phyloP scores from a whole-genome alignment of 2,888 invertebrate genomes.

The Amaurobius ferox region DNA sequence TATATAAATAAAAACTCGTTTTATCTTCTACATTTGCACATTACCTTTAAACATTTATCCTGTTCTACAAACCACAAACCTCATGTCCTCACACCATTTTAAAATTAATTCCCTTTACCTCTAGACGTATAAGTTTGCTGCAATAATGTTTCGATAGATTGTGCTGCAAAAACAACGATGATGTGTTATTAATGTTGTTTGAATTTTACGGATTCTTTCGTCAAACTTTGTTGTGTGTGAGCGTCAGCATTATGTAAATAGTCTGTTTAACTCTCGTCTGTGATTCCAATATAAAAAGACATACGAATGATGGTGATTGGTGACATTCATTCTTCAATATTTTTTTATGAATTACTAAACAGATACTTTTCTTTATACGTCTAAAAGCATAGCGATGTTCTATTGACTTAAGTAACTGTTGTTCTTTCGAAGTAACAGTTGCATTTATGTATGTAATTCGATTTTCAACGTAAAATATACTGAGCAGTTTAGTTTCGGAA shows the following conservation, averaged over 20 bases:
- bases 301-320: not conserved
- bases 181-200: constrained; percentile 56
- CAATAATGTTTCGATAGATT: constrained; percentile 51
- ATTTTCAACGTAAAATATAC: too few relatives aligned
- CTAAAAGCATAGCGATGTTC: too few relatives aligned
- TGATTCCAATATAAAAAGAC: constrained; percentile 47
- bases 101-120: not conserved
- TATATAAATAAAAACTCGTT: too few relatives aligned
- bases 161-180: constrained; percentile 63
- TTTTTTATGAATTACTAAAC: too few relatives aligned
- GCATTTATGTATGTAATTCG: too few relatives aligned
- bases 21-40: not conserved
- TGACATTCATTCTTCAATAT: too few relatives aligned
- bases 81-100: not conserved
- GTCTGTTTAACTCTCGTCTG: constrained; percentile 44
- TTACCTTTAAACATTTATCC: not conserved
- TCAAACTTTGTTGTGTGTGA: constrained; percentile 39
- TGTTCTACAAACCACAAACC: not conserved
- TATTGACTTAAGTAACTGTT: too few relatives aligned
- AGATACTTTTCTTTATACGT: too few relatives aligned
- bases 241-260: constrained; percentile 59
- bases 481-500: too few relatives aligned
- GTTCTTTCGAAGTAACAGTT: too few relatives aligned
- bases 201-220: constrained; percentile 54
- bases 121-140: constrained; percentile 15